Base-by-base conservation (phyloP, 2,888 invertebrate species). In the Notodonta ziczac region DNA sequence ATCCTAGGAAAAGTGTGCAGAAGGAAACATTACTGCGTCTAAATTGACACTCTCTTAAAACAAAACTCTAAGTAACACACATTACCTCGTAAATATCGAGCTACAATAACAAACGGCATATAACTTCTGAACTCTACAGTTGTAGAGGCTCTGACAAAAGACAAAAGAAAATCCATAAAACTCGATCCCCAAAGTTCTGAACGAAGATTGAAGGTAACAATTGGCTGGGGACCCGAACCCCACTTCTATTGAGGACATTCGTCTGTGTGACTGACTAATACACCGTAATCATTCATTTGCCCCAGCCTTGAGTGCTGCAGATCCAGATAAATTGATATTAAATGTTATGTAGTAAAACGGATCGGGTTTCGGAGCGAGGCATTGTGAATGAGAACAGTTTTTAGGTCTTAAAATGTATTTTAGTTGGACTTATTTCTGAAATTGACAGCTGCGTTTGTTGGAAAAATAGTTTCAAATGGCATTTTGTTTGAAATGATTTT, bases 321-420 rank as follows among this genome's bases (percentile, higher is more conserved):
- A 74, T 66, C 76, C 63, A 73, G 71, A 74, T 73, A 66, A 73
- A 74, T 74, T 73, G 74, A 69, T 73, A 70, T 70, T 67, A 76
- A 71, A 71, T 69, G 71, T 50, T 63, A 44, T 44, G 62, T 62
- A 58, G 57, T 62, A 56, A 62, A 62, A 56, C 56, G 46, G 61
- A 65, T 57, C 57, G 14, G 61, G 55, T 55, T 61, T 61, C 24
- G 12, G 55, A 40, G 48, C 32, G 50, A 50, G 35, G 6, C n/a
- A 10, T 52, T 32, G 52, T 13, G 32, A 16, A 52, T 39, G 40
- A 16, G 55, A 40, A 16, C 39, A 13, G 16, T 40, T 55, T 55
- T 55, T 14, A 55, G 14, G 55, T 55, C 14, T 40, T 40, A 40
- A 55, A 55, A 32, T 5, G 13, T 32, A n/a, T n/a, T 35, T 54